Base-by-base conservation (phyloP, 37 sponge, comb jelly and placozoan genomes). In the Chondrosia reniformis region DNA sequence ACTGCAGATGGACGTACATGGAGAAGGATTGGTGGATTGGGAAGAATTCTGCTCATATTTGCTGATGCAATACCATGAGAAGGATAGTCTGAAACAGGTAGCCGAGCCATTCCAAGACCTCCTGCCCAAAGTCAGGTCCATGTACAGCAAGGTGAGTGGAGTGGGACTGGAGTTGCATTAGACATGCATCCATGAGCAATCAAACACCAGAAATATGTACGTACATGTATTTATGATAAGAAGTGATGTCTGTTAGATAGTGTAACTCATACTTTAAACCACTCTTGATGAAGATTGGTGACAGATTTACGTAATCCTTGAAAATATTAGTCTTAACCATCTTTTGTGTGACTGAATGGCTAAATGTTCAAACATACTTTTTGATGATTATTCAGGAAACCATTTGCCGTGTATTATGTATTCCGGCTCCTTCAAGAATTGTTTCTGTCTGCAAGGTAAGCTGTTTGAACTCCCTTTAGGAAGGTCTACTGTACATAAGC, bases 31-130 rank as follows among this genome's bases (percentile, higher is more conserved):
- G 31, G 80, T 98, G 27, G 86, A 89, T 52, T 87, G 88, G 83
- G 84, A 86, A 22, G 87, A 90, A 74, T 82, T 98, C 33, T 90
- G 89, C 80, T 85, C 96, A 22, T 98, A 90, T 89, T 32, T 95
- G 52, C 75, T 98, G 32, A 85, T 82, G 9, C 86, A 95, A 58
- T 80, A 91, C 46, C 79, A 75, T 44, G 96, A 98, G 77, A 86
- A 79, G 81, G 97, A 97, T 59, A 78, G 80, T 7, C 38, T 67
- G 41, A 69, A 87, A 56, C 66, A 66, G 4, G 56, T n/a, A 25
- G 39, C 75, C 2, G 56, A 76, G 0, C 88, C 92, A 25, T 84
- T 91, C 58, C 84, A 82, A 46, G 81, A 73, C 12, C 80, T 74
- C 40, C 83, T 84, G 0, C 75, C 61, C 55, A 71, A 78, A 4